phyloP scores from a whole-genome alignment of 2,113 vertebrate genomes.

The Dasyurus viverrinus region DNA sequence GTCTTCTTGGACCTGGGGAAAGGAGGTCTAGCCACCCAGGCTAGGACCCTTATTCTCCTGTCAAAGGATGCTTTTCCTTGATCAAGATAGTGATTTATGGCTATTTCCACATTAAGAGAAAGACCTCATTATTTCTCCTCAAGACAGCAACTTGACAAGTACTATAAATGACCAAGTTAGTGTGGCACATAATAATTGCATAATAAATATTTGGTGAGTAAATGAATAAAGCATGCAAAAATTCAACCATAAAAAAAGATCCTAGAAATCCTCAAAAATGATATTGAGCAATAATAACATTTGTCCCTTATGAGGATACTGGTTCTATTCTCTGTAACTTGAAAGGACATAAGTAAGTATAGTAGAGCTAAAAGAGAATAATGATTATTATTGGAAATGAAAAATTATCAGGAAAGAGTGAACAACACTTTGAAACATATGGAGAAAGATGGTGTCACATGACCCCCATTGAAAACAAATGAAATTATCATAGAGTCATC shows the following conservation, averaged over 20 bases:
- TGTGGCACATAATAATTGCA: neutral
- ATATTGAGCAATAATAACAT: neutral
- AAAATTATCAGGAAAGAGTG: neutral
- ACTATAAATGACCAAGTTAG: neutral
- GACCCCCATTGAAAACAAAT: neutral
- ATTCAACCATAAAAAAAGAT: neutral
- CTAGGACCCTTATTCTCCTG: neutral
- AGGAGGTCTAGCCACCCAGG: neutral
- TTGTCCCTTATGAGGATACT: neutral
- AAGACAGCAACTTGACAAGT: neutral
- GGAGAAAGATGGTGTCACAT: neutral
- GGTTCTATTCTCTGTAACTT: constrained; percentile 12
- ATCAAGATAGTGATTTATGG: constrained; percentile 3
- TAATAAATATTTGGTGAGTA: neutral
- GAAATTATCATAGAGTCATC: neutral
- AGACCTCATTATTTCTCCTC: neutral
- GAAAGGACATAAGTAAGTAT: constrained; percentile 4
- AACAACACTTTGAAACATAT: neutral
- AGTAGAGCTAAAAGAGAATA: constrained; percentile 29
- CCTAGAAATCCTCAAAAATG: neutral
- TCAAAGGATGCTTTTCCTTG: neutral
- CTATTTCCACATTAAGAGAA: constrained; percentile 16
- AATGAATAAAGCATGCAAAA: neutral
- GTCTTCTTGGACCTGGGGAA: constrained; percentile 25
- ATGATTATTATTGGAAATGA: constrained; percentile 13